These are phyloP conservation scores for Xylophagus ater DNA, from an alignment of 2,888 invertebrate genomes.

Conservation along the genomic window DNA sequence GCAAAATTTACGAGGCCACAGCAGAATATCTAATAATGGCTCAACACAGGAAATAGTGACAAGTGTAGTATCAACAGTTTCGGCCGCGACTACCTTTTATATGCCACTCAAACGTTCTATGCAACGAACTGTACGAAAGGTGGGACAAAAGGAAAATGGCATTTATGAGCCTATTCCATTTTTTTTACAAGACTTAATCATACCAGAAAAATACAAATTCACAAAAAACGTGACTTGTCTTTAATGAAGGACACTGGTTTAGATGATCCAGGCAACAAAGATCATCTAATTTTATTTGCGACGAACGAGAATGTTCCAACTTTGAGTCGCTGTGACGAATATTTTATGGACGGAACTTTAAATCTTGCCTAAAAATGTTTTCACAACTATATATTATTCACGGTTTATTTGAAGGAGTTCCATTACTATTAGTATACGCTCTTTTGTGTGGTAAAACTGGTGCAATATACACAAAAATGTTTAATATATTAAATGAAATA, in stretches of 20 bases:
- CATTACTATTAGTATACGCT: neutral
- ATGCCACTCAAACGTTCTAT: conserved; percentile 1
- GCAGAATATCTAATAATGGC: neutral
- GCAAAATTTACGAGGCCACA: conserved; percentile 1
- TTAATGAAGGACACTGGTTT: conserved; percentile 1
- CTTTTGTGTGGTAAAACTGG: conserved; percentile 1
- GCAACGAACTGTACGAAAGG: neutral
- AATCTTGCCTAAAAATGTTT: conserved; percentile 1
- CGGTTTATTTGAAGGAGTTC: conserved; percentile 2
- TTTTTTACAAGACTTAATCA: conserved; percentile 1
- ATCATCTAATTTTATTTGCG: conserved; percentile 1
- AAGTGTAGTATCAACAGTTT: conserved; percentile 1
- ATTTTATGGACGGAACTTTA: conserved; percentile 2
- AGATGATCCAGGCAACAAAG: conserved; percentile 1
- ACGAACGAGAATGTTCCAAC: conserved; percentile 1
- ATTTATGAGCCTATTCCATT: conserved; percentile 1
- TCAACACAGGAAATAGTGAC: conserved; percentile 2
- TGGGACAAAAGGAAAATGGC: conserved; percentile 1
- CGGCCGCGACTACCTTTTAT: neutral
- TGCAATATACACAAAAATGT: neutral
- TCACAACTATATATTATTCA: conserved; percentile 2
- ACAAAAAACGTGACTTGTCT: neutral
- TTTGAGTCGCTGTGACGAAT: conserved; percentile 1
- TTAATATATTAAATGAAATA: conserved; percentile 1
- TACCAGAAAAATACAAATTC: conserved; percentile 2